Conservation (phyloP, 2,797 vertebrate species). For the Manis javanica region DNA sequence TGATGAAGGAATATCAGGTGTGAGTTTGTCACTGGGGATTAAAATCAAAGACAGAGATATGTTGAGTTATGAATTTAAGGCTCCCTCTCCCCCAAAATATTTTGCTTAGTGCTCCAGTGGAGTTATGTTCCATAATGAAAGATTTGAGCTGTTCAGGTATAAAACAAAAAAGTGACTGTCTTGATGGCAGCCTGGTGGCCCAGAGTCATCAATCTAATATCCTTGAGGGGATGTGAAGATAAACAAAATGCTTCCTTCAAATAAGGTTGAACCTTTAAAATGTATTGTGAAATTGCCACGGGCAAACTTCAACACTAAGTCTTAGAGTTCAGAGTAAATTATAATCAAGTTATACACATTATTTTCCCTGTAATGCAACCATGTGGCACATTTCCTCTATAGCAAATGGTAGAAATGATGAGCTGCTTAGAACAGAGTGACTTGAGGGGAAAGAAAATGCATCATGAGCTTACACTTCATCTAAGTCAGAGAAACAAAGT, state of each 20-base stretch:
- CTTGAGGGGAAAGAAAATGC: not conserved
- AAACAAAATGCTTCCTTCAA: constrained; percentile 20
- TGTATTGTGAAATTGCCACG: constrained; percentile 17
- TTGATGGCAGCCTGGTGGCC: not conserved
- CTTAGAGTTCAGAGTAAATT: constrained; percentile 36
- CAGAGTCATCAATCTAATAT: not conserved
- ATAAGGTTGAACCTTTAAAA: constrained; percentile 54
- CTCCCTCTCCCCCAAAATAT: not conserved
- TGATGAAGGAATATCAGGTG: not conserved
- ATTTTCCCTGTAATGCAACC: not conserved
- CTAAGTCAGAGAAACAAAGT: constrained; percentile 36
- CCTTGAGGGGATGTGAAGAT: not conserved
- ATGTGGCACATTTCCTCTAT: not conserved
- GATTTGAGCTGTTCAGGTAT: not conserved
- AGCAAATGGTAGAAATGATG: constrained; percentile 34
- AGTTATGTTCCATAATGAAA: not conserved
- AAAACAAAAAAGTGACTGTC: not conserved
- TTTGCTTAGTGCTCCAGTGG: not conserved
- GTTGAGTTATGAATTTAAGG: not conserved
- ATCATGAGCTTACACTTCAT: constrained; percentile 20
- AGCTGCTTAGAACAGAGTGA: constrained; percentile 13
- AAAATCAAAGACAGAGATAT: not conserved
- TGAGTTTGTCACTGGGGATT: not conserved
- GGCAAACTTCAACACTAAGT: constrained; percentile 52
- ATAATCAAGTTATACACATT: constrained; percentile 23